A percentile compares a stretch with the other conserved stretches of the same genome.
Conservation (phyloP, 1,140 invertebrate genomes). For the Calephelis nemesis region DNA sequence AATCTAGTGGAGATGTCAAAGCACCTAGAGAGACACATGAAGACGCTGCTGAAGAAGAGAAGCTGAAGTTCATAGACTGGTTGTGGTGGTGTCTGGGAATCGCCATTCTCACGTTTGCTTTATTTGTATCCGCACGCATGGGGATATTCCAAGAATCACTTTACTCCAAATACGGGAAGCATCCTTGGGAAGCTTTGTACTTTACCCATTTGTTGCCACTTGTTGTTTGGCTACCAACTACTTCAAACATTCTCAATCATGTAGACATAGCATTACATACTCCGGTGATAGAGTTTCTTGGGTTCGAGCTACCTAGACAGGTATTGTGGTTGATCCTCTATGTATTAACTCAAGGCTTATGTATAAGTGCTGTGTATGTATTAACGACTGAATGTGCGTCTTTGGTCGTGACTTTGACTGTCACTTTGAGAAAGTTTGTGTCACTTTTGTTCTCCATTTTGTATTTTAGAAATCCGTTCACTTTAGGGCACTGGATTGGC, state of each 20-base stretch:
- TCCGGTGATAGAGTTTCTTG: constrained; percentile 73
- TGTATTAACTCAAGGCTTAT: constrained; percentile 95
- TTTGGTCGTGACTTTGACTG: constrained; percentile 95
- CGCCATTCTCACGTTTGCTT: constrained; percentile 89
- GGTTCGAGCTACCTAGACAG: constrained; percentile 84
- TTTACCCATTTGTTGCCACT: constrained; percentile 96
- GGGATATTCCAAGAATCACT: constrained; percentile 97
- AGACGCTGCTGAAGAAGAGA: constrained; percentile 69
- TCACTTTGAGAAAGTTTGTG: constrained; percentile 97
- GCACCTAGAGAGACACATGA: constrained; percentile 65
- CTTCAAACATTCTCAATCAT: constrained; percentile 88
- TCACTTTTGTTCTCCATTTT: constrained; percentile 97
- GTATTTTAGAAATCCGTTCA: constrained; percentile 98
- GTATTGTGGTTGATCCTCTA: constrained; percentile 92
- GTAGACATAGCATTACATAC: constrained; percentile 81
- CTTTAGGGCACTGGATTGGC: constrained; percentile 94
- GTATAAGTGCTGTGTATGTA: constrained; percentile 96
- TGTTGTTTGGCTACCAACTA: constrained; percentile 90
- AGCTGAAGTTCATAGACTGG: constrained; percentile 80
- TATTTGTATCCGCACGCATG: constrained; percentile 96
- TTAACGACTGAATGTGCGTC: constrained; percentile 96
- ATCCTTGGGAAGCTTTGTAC: constrained; percentile 96
- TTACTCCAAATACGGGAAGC: constrained; percentile 93
- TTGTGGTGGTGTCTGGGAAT: constrained; percentile 94
- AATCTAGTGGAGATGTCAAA: constrained; percentile 87